phyloP scores from a whole-genome alignment of 2,113 vertebrate genomes.

The Pollachius pollachius region DNA sequence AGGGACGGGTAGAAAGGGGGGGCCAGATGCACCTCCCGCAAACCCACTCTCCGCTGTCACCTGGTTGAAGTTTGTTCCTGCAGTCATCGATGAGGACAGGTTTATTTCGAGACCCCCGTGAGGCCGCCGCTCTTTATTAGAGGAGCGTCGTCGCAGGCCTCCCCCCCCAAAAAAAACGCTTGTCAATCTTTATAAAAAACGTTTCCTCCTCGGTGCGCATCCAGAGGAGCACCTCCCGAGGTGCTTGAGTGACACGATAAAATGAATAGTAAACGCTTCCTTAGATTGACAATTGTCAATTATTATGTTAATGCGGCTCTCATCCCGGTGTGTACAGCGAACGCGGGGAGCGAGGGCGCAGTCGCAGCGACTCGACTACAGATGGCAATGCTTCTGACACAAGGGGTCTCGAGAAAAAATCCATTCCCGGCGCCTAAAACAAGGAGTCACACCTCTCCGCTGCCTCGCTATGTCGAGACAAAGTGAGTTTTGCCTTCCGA shows the following conservation, averaged over 20 bases:
- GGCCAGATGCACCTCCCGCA: no score
- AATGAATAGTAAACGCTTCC: conserved; percentile 27
- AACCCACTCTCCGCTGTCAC: background rate
- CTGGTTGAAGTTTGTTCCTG: background rate
- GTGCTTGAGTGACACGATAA: conserved; percentile 48
- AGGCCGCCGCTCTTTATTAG: conserved; percentile 9
- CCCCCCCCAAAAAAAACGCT: conserved; percentile 9
- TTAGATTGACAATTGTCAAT: conserved; percentile 26
- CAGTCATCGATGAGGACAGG: background rate
- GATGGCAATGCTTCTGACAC: conserved; percentile 15
- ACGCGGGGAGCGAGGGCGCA: conserved; percentile 3
- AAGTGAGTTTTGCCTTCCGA: background rate
- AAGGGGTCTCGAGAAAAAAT: conserved; percentile 16
- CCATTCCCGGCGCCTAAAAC: conserved; percentile 21
- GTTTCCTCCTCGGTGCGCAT: conserved; percentile 15
- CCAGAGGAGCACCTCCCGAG: conserved; percentile 21
- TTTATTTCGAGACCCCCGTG: conserved; percentile 43
- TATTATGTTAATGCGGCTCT: conserved; percentile 34
- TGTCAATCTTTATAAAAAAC: conserved; percentile 42
- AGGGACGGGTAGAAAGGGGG: no score
- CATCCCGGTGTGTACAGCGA: conserved; percentile 5
- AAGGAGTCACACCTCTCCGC: conserved; percentile 1
- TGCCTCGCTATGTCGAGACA: background rate
- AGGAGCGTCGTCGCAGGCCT: conserved; percentile 12
- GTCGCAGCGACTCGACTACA: conserved; percentile 6